Evolutionary conservation across 2,113 vertebrate genomes (phyloP), one percentile per base, ranked within the genome.

Genomic region (Mola mola): DNA sequence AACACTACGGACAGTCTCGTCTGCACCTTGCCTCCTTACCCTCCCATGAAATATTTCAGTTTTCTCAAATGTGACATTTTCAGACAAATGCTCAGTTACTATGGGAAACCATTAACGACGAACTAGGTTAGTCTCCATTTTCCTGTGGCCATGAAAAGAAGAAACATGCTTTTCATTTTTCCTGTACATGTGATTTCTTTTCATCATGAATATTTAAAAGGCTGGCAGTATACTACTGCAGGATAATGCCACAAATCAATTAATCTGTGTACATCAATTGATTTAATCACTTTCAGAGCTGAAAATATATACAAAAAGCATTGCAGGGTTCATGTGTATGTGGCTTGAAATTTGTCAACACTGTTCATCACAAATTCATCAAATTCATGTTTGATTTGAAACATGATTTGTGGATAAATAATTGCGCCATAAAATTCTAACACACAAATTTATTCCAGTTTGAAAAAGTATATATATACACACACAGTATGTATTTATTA

Each of bases 21-120:
- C 24, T 46, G 34, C n/a, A n/a, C n/a, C n/a, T n/a, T n/a, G n/a
- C n/a, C n/a, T n/a, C 36, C 13, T 48, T 29, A 13, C 13, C 38
- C 17, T 31, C 3, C 22, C 40, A 19, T 44, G 24, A 42, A 51
- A 78, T 69, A 59, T 28, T 43, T 52, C 33, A 58, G 22, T 68
- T 66, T 71, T 37, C 46, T 29, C 28, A 60, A 37, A 15, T 33
- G 24, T 63, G 62, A 42, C 52, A 66, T 71, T 87, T 81, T 68
- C 13, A 66, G 20, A 51, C 67, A 26, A 20, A 38, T 43, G 31
- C 49, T 75, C 34, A 69, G 17, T 60, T 29, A 73, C 20, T 33
- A 25, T 15, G 12, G n/a, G 64, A 31, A 71, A 68, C 59, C 56
- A 28, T 53, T 46, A 38, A 51, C 44, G 61, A 66, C 12, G 56